Percentiles rank a stretch among this genome's conserved stretches.
phyloP scores from a whole-genome alignment of 2,113 vertebrate species.

The Chaetodon trifascialis region DNA sequence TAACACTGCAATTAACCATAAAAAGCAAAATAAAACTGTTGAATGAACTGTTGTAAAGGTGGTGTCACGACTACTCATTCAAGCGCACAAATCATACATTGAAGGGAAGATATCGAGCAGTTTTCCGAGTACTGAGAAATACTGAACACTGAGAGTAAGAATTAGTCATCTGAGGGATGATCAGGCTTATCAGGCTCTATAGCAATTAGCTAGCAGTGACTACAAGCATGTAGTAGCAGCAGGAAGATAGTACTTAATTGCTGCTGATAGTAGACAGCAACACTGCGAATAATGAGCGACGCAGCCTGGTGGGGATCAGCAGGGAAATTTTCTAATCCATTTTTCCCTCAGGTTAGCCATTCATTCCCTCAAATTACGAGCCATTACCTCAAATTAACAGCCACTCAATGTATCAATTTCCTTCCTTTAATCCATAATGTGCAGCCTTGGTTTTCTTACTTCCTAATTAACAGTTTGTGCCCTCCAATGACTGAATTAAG shows the following conservation, averaged over 20 bases:
- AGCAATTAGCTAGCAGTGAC: not conserved
- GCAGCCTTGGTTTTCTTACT: conserved; percentile 6
- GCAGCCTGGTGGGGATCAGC: not conserved
- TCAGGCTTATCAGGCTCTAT: not conserved
- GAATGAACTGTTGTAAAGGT: not conserved
- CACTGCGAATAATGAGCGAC: not conserved
- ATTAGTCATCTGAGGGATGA: not conserved
- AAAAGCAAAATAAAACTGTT: not conserved
- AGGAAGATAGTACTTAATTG: not conserved
- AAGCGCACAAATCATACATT: too few species aligned
- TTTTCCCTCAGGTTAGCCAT: not conserved
- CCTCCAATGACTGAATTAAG: not conserved
- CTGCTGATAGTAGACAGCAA: not conserved
- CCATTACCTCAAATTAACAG: conserved; percentile 1
- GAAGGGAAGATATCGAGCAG: too few species aligned
- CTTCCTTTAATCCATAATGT: not conserved
- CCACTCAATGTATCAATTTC: not conserved
- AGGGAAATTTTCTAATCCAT: not conserved
- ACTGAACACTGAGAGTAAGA: not conserved
- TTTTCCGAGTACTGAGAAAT: too few species aligned
- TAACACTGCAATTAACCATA: not conserved
- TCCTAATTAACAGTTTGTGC: conserved; percentile 1
- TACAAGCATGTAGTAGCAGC: not conserved
- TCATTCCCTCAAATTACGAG: conserved; percentile 10
- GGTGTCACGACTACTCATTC: too few species aligned